Base-by-base conservation (phyloP, 1,140 invertebrate genomes). In the Hetaerina americana region DNA sequence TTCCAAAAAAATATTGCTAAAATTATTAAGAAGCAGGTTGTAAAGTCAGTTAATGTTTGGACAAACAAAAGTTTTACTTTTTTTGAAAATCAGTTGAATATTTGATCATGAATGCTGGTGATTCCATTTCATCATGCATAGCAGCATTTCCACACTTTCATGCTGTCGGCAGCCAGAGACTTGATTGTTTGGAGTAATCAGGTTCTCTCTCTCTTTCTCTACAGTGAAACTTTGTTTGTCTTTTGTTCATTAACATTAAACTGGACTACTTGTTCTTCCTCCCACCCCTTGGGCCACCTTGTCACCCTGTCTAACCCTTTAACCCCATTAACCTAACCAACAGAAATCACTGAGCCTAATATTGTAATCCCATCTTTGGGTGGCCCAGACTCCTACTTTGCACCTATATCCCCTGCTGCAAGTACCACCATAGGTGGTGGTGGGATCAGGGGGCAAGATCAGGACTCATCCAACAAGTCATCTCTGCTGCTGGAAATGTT, bases 401-500 rank as follows among this genome's bases (percentile, higher is more conserved):
- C 85, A 12, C 87, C 86, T 0, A 88, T 88, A 67, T 87, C 86
- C 10, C 87, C 86, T n/a, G 86, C 86, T 24, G 82, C 80, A 5
- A 82, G 80, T 15, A 81, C 77, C 74, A 40, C 27, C 15, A 74
- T 10, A 12, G 69, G 31, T 28, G 71, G 27, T 73, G 69, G n/a
- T 71, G 24, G 26, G 29, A 76, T 49, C 22, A n/a, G n/a, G n/a
- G 26, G 15, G 28, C 49, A 5, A 57, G 67, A 68, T 68, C 25
- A 28, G 25, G 67, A 68, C 2, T 57, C 40, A 5, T 24, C 68
- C 68, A 22, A 27, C 15, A 72, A 75, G 70, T 71, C 74, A 66
- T 77, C 80, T 26, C 84, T 82, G 28, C 78, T 87, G 25, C 77
- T 87, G 27, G 85, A 87, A 72, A 84, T 87, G 81, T 77, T 87